Conservation (phyloP, 2,113 vertebrate genomes). For the Lynx canadensis region DNA sequence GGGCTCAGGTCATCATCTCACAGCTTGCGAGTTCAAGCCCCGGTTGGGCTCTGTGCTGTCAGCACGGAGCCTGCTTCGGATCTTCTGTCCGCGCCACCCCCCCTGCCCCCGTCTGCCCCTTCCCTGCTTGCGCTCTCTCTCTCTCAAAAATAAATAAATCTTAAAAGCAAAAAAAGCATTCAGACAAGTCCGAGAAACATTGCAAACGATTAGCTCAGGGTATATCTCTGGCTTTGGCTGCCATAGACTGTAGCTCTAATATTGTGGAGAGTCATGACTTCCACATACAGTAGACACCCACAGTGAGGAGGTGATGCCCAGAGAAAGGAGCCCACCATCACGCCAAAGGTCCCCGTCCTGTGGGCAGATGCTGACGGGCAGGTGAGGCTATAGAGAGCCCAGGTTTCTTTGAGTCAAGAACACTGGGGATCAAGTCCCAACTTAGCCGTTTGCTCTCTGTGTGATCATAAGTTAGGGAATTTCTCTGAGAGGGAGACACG, state of each 20-base stretch:
- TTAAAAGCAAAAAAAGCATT: background rate
- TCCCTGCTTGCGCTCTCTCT: too few species aligned
- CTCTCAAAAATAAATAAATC: too few species aligned
- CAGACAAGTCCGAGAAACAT: background rate
- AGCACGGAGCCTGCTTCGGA: too few species aligned
- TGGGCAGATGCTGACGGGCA: background rate
- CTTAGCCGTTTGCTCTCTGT: background rate
- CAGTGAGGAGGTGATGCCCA: too few species aligned
- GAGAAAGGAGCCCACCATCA: background rate
- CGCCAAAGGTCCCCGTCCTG: background rate
- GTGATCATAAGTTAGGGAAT: background rate
- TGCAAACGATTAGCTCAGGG: background rate
- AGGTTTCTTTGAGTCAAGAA: background rate
- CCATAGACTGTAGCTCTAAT: background rate
- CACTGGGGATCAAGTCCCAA: background rate
- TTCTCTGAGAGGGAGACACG: background rate
- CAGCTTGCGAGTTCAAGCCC: too few species aligned
- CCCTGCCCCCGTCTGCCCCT: too few species aligned
- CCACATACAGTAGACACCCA: background rate
- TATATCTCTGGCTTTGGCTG: background rate
- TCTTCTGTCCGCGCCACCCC: accelerated
- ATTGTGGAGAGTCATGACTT: background rate
- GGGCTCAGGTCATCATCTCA: too few species aligned
- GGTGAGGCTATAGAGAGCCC: background rate
- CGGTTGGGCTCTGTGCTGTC: too few species aligned